Evolutionary conservation across 2,797 vertebrate genomes (phyloP).

Genomic region (Coregonus ussuriensis): DNA sequence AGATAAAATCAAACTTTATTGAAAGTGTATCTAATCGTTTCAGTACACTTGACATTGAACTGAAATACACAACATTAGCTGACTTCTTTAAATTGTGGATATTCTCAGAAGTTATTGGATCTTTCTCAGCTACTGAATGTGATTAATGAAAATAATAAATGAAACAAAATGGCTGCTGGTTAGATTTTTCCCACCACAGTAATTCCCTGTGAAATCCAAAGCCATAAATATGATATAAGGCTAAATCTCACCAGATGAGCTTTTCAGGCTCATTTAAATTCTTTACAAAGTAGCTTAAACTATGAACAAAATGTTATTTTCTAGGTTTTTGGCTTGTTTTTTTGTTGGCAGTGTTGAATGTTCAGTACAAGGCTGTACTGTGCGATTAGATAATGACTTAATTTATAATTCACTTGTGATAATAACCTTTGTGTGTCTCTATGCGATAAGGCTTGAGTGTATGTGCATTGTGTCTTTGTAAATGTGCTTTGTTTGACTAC

Average conservation of each 20-base stretch:
- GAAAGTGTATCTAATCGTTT: not conserved
- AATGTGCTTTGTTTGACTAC: not conserved
- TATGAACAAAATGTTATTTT: not conserved
- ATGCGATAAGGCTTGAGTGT: not conserved
- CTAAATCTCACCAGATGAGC: constrained; percentile 7
- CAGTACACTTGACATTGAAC: not conserved
- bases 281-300: too few species aligned
- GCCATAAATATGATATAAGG: too few species aligned
- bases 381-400: not conserved
- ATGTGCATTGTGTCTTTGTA: constrained; percentile 12
- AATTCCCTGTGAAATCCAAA: constrained; percentile 18
- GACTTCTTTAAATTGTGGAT: not conserved
- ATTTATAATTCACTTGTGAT: constrained; percentile 5
- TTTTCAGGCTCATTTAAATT: constrained; percentile 35
- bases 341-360: constrained; percentile 17
- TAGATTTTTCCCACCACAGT: constrained; percentile 16
- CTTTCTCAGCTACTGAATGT: not conserved
- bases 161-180: constrained; percentile 20
- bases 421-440: not conserved
- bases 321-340: constrained; percentile 4
- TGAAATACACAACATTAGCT: too few species aligned
- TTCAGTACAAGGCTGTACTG: not conserved
- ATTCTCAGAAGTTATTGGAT: not conserved
- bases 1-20: not conserved
- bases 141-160: not conserved